Conservation (phyloP, 2,113 vertebrate genomes). For the Carlito syrichta region DNA sequence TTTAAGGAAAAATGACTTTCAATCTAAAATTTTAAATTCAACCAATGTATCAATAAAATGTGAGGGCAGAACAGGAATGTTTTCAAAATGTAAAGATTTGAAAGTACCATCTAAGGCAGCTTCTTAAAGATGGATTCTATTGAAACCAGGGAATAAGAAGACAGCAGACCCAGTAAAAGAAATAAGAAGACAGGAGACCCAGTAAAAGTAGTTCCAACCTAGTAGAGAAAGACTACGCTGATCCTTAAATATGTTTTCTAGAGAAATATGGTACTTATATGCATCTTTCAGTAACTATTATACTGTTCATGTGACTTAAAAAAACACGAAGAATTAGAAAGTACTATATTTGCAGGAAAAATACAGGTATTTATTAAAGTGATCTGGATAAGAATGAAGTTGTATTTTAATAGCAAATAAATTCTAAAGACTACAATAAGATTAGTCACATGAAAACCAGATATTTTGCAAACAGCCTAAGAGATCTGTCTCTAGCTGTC, state of each 20-base stretch:
- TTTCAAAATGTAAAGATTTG: conserved; percentile 28
- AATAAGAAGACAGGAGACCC: background rate
- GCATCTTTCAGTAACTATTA: background rate
- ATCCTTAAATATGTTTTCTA: background rate
- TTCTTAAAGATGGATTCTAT: background rate
- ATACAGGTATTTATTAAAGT: background rate
- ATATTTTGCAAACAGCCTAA: conserved; percentile 1
- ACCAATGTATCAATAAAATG: background rate
- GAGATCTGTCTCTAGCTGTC: conserved; percentile 13
- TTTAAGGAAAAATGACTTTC: conserved; percentile 17
- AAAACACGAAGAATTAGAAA: background rate
- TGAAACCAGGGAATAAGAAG: background rate
- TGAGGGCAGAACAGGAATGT: background rate
- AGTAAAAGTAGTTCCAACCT: background rate
- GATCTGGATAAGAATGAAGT: background rate
- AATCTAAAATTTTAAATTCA: conserved; percentile 35
- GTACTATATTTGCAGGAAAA: background rate
- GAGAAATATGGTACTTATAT: background rate
- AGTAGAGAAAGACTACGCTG: background rate
- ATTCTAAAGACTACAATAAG: conserved; percentile 17
- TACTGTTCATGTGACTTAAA: background rate
- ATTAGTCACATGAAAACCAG: background rate
- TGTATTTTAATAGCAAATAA: conserved; percentile 25
- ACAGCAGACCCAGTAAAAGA: background rate
- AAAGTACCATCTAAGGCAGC: background rate